Evolutionary conservation across 1,140 invertebrate genomes (phyloP).

Genomic region (Drosophila watanabei): DNA sequence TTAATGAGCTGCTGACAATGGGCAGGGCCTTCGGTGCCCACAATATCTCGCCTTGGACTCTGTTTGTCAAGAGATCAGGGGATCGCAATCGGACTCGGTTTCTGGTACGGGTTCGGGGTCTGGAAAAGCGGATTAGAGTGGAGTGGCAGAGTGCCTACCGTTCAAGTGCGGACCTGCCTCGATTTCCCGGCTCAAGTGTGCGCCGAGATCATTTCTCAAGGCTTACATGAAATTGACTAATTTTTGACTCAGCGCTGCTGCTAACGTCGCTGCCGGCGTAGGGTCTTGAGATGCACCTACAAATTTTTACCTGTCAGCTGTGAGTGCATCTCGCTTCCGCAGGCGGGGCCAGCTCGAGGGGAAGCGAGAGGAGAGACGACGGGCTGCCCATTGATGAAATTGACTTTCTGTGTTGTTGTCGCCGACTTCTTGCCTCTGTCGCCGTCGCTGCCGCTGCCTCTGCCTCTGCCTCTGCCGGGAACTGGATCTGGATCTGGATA

Average conservation of each 20-base stretch:
- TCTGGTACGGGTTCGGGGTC: conserved; percentile 13
- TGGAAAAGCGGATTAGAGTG: conserved; percentile 55
- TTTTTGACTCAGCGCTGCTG: conserved; percentile 56
- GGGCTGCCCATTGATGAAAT: conserved; percentile 82
- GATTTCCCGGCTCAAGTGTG: conserved; percentile 61
- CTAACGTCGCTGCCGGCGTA: conserved; percentile 15
- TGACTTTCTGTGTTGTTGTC: conserved; percentile 85
- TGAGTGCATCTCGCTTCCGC: conserved; percentile 25
- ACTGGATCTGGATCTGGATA: conserved; percentile 72
- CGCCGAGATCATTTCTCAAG: conserved; percentile 55
- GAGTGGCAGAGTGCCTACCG: conserved; percentile 47
- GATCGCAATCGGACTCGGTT: neutral
- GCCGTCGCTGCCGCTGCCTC: conserved; percentile 10
- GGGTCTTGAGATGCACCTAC: conserved; percentile 68
- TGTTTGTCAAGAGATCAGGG: conserved; percentile 8
- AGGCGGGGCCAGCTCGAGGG: neutral
- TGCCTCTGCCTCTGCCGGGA: conserved; percentile 13
- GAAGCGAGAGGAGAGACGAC: conserved; percentile 11
- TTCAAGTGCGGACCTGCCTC: conserved; percentile 67
- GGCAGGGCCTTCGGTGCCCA: conserved; percentile 42
- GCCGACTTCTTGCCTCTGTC: conserved; percentile 71
- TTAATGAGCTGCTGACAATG: conserved; percentile 71
- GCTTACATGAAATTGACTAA: conserved; percentile 85
- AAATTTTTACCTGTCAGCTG: conserved; percentile 78
- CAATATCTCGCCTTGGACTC: conserved; percentile 48